phyloP scores from a whole-genome alignment of 2,888 invertebrate genomes.

The Euproctis similis region DNA sequence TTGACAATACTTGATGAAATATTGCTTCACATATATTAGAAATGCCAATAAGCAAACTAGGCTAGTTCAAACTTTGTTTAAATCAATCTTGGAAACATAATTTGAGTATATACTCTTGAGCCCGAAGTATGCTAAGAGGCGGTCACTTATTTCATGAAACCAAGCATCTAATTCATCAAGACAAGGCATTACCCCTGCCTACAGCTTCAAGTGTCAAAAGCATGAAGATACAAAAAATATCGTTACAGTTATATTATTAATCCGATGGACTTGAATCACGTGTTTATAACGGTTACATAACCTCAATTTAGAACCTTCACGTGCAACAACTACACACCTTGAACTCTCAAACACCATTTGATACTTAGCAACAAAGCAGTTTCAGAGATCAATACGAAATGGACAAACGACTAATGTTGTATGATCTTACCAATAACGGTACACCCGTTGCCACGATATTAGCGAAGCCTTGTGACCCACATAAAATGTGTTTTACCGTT shows the following conservation, averaged over 20 bases:
- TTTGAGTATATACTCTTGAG: no score
- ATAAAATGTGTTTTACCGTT: conserved; percentile 57
- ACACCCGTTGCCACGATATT: conserved; percentile 51
- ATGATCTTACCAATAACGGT: conserved; percentile 55
- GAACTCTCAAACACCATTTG: conserved; percentile 21
- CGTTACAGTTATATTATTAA: conserved; percentile 14
- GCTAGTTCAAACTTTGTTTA: no score
- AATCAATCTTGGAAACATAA: no score
- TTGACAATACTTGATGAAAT: no score
- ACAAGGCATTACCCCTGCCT: no score
- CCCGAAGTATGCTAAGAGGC: no score
- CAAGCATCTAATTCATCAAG: no score
- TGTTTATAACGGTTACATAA: conserved; percentile 48
- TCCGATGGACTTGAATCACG: conserved; percentile 31
- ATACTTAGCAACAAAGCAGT: conserved; percentile 5
- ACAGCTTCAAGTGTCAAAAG: no score
- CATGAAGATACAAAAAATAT: no score
- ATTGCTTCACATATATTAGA: no score
- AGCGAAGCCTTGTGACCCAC: conserved; percentile 72
- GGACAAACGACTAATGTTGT: conserved; percentile 36
- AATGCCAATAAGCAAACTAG: no score
- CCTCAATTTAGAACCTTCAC: conserved; percentile 49
- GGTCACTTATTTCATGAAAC: no score
- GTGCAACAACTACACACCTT: conserved; percentile 32
- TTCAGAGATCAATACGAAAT: conserved; percentile 22